These are phyloP conservation scores for Drosophila eugracilis DNA, from an alignment of 1,140 invertebrate genomes.

Conservation along the genomic window DNA sequence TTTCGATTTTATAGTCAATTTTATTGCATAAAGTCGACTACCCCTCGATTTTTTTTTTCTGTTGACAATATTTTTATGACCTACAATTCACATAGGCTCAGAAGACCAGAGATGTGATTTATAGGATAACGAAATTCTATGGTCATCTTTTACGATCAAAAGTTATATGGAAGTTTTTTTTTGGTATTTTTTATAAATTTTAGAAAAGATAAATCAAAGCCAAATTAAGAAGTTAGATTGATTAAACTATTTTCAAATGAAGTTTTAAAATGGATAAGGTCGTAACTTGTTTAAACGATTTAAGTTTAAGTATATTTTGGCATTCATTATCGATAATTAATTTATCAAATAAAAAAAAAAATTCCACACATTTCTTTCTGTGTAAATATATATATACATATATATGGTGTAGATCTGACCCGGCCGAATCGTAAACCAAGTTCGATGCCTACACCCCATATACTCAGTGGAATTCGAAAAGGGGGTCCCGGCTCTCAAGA, in stretches of 20 bases:
- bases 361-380: neutral
- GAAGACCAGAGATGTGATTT: too few species aligned
- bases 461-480: slow-evolving; percentile 3
- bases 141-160: too few species aligned
- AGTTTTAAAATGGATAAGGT: neutral
- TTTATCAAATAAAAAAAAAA: neutral
- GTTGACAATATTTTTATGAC: neutral
- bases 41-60: neutral
- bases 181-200: neutral
- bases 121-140: too few species aligned
- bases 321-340: neutral
- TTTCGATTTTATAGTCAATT: neutral
- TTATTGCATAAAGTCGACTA: neutral
- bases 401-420: neutral
- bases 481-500: slow-evolving; percentile 19
- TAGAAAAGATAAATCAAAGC: neutral
- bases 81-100: too few species aligned
- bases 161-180: too few species aligned
- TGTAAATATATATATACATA: neutral
- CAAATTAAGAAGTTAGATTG: too few species aligned
- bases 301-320: too few species aligned
- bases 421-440: slow-evolving; percentile 5
- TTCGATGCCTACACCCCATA: slow-evolving; percentile 2
- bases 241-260: neutral
- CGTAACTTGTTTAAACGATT: neutral